A percentile compares a stretch with the other conserved stretches of the same genome.
Conservation (phyloP, 2,113 vertebrate species). For the Ptilonorhynchus violaceus region DNA sequence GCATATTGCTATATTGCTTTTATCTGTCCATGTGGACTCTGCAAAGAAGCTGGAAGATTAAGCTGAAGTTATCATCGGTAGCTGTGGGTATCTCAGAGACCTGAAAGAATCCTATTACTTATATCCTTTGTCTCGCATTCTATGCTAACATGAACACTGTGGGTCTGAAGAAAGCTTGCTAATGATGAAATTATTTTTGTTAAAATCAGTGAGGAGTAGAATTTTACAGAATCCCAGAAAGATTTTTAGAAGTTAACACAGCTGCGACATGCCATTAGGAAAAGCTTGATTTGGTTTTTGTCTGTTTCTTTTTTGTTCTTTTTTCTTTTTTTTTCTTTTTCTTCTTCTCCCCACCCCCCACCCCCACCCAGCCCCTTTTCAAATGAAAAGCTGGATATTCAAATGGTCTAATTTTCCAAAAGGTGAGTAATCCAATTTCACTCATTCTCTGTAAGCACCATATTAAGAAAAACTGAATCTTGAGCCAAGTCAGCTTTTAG, state of each 20-base stretch:
- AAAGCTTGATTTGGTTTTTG: rapidly evolving
- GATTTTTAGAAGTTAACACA: not conserved
- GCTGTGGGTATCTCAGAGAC: not conserved
- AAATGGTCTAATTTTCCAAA: not conserved
- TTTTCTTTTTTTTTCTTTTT: not conserved
- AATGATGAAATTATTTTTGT: not conserved
- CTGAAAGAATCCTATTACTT: not conserved
- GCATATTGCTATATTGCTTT: not conserved
- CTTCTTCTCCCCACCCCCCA: not conserved
- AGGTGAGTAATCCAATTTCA: not conserved
- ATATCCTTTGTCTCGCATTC: not conserved
- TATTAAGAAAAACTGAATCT: not conserved
- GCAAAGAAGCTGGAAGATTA: not conserved
- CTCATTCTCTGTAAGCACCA: not conserved
- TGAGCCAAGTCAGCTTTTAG: not conserved
- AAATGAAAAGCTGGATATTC: not conserved
- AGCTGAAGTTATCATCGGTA: not conserved
- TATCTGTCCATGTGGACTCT: not conserved
- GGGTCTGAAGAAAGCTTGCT: not conserved
- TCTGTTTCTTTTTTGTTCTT: not conserved
- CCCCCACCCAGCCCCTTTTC: not conserved
- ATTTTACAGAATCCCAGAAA: not conserved
- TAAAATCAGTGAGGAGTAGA: not conserved
- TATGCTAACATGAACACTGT: not conserved
- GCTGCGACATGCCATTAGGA: not conserved